Conservation (phyloP, 2,113 vertebrate genomes). For the Scatophagus argus region DNA sequence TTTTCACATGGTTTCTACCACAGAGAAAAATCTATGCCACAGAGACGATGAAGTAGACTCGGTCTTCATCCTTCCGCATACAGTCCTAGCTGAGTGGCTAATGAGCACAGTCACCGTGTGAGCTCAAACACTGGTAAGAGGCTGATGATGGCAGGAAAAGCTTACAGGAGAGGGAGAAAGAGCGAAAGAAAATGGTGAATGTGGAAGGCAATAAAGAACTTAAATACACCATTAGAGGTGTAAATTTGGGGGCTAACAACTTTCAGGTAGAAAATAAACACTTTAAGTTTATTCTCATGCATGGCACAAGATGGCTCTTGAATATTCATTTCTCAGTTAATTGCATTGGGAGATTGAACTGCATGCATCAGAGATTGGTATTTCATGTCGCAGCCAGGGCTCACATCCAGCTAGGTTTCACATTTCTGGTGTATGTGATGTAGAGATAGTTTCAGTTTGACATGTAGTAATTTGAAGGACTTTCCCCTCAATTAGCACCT, state of each 20-base stretch:
- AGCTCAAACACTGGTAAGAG: neutral
- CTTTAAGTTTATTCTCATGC: conserved; percentile 40
- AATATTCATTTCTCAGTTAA: conserved; percentile 56
- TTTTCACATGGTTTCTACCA: conserved; percentile 23
- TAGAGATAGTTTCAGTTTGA: conserved; percentile 1
- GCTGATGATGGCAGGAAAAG: neutral
- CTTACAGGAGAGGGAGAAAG: neutral
- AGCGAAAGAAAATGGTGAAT: conserved; percentile 22
- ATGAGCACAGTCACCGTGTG: conserved; percentile 35
- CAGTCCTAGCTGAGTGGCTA: conserved; percentile 19
- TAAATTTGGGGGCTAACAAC: conserved; percentile 18
- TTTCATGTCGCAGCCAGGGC: conserved; percentile 34
- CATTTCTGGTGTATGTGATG: conserved; percentile 19
- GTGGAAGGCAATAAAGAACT: conserved; percentile 5
- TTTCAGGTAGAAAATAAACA: conserved; percentile 48
- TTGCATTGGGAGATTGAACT: conserved; percentile 41
- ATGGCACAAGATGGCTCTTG: conserved; percentile 9
- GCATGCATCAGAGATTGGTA: conserved; percentile 10
- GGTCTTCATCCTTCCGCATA: neutral
- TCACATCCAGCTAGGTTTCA: conserved; percentile 1
- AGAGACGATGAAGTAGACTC: neutral
- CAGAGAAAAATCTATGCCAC: conserved; percentile 33
- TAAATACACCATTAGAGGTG: conserved; percentile 45
- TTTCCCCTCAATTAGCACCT: neutral
- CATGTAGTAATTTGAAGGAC: neutral